phyloP scores from a whole-genome alignment of 2,797 vertebrate genomes.

The Chaetodon trifasciatus region DNA sequence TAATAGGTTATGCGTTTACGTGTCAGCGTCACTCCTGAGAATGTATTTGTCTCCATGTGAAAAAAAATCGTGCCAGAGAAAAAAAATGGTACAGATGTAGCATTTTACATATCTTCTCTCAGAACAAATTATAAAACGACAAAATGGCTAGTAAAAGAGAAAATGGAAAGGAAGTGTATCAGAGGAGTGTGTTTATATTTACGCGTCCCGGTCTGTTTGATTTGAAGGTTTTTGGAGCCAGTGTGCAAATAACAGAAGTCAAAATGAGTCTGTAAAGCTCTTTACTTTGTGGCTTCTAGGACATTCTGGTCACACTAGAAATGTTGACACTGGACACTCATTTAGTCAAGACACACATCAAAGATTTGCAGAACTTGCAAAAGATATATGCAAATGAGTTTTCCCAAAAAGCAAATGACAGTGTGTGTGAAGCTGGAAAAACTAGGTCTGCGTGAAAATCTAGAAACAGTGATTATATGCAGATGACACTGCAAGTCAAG shows the following conservation, averaged over 20 bases:
- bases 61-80: neutral
- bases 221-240: neutral
- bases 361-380: slow-evolving; percentile 1
- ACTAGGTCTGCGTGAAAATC: neutral
- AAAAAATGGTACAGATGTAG: neutral
- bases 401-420: neutral
- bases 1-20: slow-evolving; percentile 25
- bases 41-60: slow-evolving; percentile 4
- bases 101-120: neutral
- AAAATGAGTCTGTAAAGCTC: neutral
- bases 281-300: neutral
- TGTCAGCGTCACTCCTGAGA: slow-evolving; percentile 10
- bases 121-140: neutral
- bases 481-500: slow-evolving; percentile 4
- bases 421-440: neutral
- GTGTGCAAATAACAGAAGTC: neutral
- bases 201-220: neutral
- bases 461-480: slow-evolving; percentile 1
- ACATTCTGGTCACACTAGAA: neutral
- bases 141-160: neutral
- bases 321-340: neutral
- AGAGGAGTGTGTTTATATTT: neutral
- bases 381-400: neutral
- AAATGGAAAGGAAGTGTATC: neutral
- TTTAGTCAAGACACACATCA: neutral